Evolutionary conservation across 53 echinoderm and acorn worm species (phyloP).

Genomic region (Mesocentrotus franciscanus): DNA sequence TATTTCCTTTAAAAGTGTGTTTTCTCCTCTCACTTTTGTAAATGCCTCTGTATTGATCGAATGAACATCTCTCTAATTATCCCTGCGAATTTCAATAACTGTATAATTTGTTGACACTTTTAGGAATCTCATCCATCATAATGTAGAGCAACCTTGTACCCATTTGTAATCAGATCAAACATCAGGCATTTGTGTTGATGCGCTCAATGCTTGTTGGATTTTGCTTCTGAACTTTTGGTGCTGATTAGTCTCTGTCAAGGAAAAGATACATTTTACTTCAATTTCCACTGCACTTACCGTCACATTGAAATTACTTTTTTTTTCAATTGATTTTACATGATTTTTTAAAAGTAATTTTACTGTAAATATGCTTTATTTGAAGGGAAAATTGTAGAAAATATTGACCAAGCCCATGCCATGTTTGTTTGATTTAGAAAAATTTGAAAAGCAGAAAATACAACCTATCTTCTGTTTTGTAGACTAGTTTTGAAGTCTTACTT

Average conservation of each 20-base stretch:
- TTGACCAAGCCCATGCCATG: not conserved
- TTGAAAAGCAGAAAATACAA: not conserved
- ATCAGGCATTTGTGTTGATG: not conserved
- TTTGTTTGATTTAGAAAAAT: not conserved
- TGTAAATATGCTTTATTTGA: not conserved
- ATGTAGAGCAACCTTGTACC: not conserved
- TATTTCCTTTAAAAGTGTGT: too few species aligned
- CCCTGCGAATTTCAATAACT: not conserved
- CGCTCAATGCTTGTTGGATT: constrained; percentile 14
- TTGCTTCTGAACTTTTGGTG: not conserved
- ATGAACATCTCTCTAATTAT: not conserved
- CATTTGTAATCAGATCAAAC: not conserved
- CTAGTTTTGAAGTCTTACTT: not conserved
- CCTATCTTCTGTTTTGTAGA: not conserved
- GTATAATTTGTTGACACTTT: not conserved
- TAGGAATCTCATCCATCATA: not conserved
- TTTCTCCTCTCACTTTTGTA: not conserved
- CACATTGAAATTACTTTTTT: not conserved
- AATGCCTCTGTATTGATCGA: not conserved
- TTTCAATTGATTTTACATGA: not conserved
- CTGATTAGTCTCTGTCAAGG: not conserved
- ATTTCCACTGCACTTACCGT: not conserved
- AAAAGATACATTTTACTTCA: not conserved
- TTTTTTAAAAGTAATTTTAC: not conserved
- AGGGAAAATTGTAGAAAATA: not conserved